Conservation (phyloP, 2,888 invertebrate genomes). For the Mythimna pallens region DNA sequence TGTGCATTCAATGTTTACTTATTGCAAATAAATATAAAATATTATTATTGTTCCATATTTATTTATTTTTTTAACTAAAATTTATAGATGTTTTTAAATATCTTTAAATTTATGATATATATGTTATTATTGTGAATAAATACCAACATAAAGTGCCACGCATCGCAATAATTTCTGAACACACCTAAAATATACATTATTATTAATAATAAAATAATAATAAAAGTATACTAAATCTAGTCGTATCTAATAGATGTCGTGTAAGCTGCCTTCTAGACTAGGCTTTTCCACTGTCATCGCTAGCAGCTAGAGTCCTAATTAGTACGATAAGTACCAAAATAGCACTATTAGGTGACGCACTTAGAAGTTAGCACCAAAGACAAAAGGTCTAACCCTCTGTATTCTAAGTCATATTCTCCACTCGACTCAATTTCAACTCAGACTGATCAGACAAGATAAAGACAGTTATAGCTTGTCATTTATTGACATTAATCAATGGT, state of each 20-base stretch:
- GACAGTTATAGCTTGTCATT: not conserved
- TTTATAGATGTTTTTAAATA: not conserved
- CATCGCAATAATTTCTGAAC: conserved; percentile 21
- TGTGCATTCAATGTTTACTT: too few relatives aligned
- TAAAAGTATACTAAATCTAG: conserved; percentile 62
- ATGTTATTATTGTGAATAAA: not conserved
- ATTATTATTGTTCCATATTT: too few relatives aligned
- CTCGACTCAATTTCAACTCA: not conserved
- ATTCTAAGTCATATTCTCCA: not conserved
- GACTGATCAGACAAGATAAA: too few relatives aligned
- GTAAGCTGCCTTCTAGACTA: conserved; percentile 62
- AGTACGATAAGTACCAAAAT: conserved; percentile 48
- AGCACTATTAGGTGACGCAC: conserved; percentile 33
- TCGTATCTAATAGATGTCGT: conserved; percentile 49
- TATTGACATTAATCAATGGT: not conserved
- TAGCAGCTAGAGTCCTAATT: conserved; percentile 57
- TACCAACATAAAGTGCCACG: conserved; percentile 17
- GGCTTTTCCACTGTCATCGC: conserved; percentile 58
- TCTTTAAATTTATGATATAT: not conserved
- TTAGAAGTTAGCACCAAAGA: too few relatives aligned
- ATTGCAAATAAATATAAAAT: too few relatives aligned
- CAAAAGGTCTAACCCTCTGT: not conserved
- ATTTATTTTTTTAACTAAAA: too few relatives aligned
- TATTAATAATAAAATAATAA: conserved; percentile 1
- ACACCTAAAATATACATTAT: conserved; percentile 13